Base-by-base conservation (phyloP, 2,888 invertebrate genomes). In the Himalopsyche kuldschensis region DNA sequence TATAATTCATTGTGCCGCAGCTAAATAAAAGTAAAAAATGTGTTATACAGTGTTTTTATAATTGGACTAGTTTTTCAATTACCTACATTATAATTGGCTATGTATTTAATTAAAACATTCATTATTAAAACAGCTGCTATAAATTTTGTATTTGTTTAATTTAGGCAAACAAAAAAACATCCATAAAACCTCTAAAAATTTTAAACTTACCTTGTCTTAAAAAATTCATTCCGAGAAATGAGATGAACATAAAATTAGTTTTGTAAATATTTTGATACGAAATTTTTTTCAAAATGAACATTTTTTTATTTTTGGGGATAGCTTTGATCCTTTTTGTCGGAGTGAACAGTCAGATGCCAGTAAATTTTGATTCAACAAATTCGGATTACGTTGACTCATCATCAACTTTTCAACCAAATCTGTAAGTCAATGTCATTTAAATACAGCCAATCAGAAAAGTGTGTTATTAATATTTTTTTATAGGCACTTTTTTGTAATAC, bases 331-430 rank as follows among this genome's bases (percentile, higher is more conserved):
- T 55, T 78, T 41, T 76, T 76, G 30, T 10, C 3, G 77, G 17
- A 47, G 17, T 8, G 47, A 47, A 15, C 5, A 4, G 17, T 15
- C 15, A 47, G n/a, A n/a, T 11, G 11, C 6, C 11, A 11, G 41
- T 11, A 8, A 5, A 8, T 11, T 78, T 78, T 47, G 31, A 10
- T 8, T 46, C 48, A 24, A 27, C 35, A 24, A 82, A 82, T 31
- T 82, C 82, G 24, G 82, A 79, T 11, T 17, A 17, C 10, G 27
- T n/a, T 2, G 82, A 82, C 75, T 41, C 75, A 4, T 75, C 30
- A 20, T 79, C 24, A n/a, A 47, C 76, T 24, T 82, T 79, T 35
- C 41, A 63, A 27, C 75, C 47, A 5, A 79, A 79, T 46, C 20
- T 31, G 82, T 82, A 75, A 75, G 75, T 75, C 27, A 10, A 24